These are phyloP conservation scores for Pheosia gnoma DNA, from an alignment of 2,888 invertebrate species.

Conservation along the genomic window DNA sequence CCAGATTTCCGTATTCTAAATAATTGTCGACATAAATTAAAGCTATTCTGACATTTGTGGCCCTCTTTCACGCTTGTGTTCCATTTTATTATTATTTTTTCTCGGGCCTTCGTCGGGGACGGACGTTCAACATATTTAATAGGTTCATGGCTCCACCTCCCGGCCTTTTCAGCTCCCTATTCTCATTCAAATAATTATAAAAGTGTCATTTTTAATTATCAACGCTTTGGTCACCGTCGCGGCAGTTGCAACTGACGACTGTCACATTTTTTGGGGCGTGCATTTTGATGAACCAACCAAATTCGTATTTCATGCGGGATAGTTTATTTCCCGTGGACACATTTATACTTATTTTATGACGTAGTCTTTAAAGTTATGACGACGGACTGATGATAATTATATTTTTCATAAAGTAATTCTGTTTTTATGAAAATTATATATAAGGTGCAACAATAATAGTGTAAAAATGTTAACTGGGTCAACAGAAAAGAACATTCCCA, in stretches of 20 bases:
- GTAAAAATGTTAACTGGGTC: too few relatives aligned
- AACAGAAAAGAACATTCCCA: too few relatives aligned
- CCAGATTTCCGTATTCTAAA: slow-evolving; percentile 56
- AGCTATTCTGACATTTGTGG: slow-evolving; percentile 62
- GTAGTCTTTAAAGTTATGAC: slow-evolving; percentile 14
- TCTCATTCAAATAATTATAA: slow-evolving; percentile 64
- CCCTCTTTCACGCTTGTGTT: slow-evolving; percentile 50
- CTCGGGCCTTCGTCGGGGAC: slow-evolving; percentile 23
- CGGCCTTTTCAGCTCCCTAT: slow-evolving; percentile 40
- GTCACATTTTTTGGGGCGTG: slow-evolving; percentile 48
- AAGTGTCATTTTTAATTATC: slow-evolving; percentile 75
- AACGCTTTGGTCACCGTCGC: slow-evolving; percentile 59
- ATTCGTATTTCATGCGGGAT: background rate
- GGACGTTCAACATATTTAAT: slow-evolving; percentile 53
- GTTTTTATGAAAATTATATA: too few relatives aligned
- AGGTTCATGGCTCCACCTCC: slow-evolving; percentile 48
- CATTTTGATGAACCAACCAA: slow-evolving; percentile 26
- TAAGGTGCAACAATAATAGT: too few relatives aligned
- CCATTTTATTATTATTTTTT: slow-evolving; percentile 42
- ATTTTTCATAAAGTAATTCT: background rate
- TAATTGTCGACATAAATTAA: slow-evolving; percentile 66
- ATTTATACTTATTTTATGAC: slow-evolving; percentile 25
- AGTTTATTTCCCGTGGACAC: slow-evolving; percentile 30
- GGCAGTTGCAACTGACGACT: slow-evolving; percentile 48
- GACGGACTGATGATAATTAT: background rate